These are phyloP conservation scores for Chelonus formosanus DNA, from an alignment of 2,888 invertebrate species.

Conservation along the genomic window DNA sequence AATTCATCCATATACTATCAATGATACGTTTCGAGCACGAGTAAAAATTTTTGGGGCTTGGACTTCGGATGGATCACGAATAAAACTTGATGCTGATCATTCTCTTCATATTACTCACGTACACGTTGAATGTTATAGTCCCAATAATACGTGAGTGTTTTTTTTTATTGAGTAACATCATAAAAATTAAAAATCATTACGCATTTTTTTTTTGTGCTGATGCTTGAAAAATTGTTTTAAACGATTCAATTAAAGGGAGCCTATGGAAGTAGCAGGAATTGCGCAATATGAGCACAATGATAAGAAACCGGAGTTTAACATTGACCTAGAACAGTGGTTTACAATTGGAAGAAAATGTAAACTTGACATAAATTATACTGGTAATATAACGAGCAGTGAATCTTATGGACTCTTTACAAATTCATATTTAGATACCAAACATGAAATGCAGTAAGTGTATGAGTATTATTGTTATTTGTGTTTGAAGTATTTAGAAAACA, in stretches of 20 bases:
- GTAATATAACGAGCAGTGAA: constrained; percentile 71
- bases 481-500: no score
- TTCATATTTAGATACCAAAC: constrained; percentile 67
- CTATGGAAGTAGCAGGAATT: constrained; percentile 19
- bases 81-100: constrained; percentile 74
- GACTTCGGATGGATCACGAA: constrained; percentile 70
- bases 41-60: constrained; percentile 77
- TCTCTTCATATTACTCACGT: constrained; percentile 72
- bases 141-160: constrained; percentile 55
- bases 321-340: constrained; percentile 71
- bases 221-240: neutral
- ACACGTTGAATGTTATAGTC: constrained; percentile 59
- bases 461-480: neutral
- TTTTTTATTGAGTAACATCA: neutral
- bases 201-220: no score
- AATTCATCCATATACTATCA: constrained; percentile 73
- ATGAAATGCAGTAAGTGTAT: constrained; percentile 64
- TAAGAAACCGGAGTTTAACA: constrained; percentile 71
- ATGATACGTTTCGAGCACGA: constrained; percentile 74
- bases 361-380: constrained; percentile 73
- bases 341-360: constrained; percentile 65
- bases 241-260: constrained; percentile 1
- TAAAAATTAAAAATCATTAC: no score
- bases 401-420: constrained; percentile 78
- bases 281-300: constrained; percentile 24